Base-by-base conservation (phyloP, 2,888 invertebrate genomes). In the Atethmia centrago region DNA sequence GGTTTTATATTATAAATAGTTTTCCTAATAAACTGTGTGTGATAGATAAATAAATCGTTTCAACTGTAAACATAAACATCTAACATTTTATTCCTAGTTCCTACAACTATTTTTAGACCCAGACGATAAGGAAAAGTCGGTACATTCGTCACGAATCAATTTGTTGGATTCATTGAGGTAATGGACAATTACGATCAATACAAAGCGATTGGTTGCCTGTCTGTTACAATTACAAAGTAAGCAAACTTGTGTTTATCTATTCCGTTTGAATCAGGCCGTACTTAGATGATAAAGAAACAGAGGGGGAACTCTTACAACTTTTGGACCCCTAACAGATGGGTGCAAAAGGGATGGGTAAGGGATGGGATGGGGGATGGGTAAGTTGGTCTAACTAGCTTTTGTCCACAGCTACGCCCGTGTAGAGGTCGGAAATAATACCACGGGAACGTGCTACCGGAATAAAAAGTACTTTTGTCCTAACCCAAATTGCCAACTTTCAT, bases 151-250 rank as follows among this genome's bases (percentile, higher is more conserved):
- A 55, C 63, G 63, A 81, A 64, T 79, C 56, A 62, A 78, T 66
- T 66, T 69, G 42, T 59, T 68, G 25, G 49, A 65, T 69, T 65
- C 55, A 55, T 55, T 81, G 82, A 31, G 40, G 47, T 69, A 55
- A 61, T 65, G 49, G 59, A 25, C 82, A 76, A 76, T 66, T 80
- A 56, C 70, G 51, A 79, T 76, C 82, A 82, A 82, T 76, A 47
- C 47, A 67, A 9, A 45, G 49, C 42, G 47, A 81, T 64, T 55
- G 81, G 47, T 59, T 45, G 53, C 51, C 25, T 21, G 64, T 51
- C 53, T 55, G 28, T 64, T 59, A 55, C 69, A 64, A 75, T 75
- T 68, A 81, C 53, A 63, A 66, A 40, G 55, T 65, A 51, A 51
- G 21, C 28, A 56, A 36, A 65, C 47, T 55, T 53, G n/a, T n/a